Conservation (phyloP, 2,797 vertebrate genomes). For the Mergus octosetaceus region DNA sequence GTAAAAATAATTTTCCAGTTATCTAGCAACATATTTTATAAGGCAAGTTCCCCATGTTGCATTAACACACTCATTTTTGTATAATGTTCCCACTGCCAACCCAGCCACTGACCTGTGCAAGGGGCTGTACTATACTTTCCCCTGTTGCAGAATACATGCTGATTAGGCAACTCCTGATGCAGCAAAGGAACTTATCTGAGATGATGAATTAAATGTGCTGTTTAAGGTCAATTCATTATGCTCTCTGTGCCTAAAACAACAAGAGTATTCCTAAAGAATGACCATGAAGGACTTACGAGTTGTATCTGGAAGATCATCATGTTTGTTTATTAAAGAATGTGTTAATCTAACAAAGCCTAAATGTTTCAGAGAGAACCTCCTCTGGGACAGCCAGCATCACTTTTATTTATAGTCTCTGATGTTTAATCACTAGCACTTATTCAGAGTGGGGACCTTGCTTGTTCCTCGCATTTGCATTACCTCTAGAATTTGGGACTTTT, state of each 20-base stretch:
- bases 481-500: not conserved
- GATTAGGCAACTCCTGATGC: not conserved
- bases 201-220: not conserved
- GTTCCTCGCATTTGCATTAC: not conserved
- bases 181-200: not conserved
- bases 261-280: not conserved
- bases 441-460: not conserved
- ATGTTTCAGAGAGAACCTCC: not conserved
- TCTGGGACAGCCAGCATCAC: not conserved
- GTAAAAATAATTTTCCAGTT: not conserved
- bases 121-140: not conserved
- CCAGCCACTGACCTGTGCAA: not conserved
- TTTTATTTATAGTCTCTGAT: not conserved
- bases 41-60: not conserved
- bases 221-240: not conserved
- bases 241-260: not conserved
- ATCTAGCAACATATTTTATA: not conserved
- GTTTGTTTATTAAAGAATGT: slow-evolving; percentile 18
- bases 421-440: not conserved
- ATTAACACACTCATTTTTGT: not conserved
- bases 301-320: slow-evolving; percentile 27
- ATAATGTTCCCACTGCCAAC: not conserved
- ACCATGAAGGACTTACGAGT: not conserved
- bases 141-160: not conserved
- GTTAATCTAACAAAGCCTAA: slow-evolving; percentile 11